Evolutionary conservation across 2,113 vertebrate genomes (phyloP).

Genomic region (Oryzias javanicus): DNA sequence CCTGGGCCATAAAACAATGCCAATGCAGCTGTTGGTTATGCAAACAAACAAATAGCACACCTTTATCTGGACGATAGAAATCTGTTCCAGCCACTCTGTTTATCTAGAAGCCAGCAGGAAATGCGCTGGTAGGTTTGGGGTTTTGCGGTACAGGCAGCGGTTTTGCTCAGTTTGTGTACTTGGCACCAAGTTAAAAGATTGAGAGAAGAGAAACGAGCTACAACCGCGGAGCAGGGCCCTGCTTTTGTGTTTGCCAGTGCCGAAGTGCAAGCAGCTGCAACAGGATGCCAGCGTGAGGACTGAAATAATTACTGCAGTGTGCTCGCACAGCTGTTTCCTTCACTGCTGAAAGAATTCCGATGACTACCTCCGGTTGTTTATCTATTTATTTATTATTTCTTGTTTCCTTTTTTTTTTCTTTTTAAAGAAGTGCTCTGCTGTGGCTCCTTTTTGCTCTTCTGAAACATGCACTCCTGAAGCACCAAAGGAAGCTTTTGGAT

Average conservation of each 20-base stretch:
- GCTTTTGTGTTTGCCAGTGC: conserved; percentile 50
- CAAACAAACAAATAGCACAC: conserved; percentile 25
- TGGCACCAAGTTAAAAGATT: conserved; percentile 49
- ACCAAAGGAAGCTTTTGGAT: no score
- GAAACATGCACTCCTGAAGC: no score
- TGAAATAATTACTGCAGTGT: conserved; percentile 64
- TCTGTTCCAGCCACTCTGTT: conserved; percentile 32
- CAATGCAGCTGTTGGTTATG: conserved; percentile 24
- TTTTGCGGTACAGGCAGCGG: conserved; percentile 31
- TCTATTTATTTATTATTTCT: conserved; percentile 1
- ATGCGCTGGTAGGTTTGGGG: conserved; percentile 44
- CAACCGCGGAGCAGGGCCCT: conserved; percentile 10
- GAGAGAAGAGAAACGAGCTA: conserved; percentile 40
- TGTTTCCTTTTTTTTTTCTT: conserved; percentile 4
- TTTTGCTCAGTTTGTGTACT: conserved; percentile 49
- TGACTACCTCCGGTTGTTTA: conserved; percentile 7
- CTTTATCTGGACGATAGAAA: conserved; percentile 36
- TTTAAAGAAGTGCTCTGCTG: no score
- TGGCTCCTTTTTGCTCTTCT: no score
- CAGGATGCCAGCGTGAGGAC: conserved; percentile 53
- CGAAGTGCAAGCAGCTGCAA: conserved; percentile 69
- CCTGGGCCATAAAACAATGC: conserved; percentile 19
- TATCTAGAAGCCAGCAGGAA: conserved; percentile 40
- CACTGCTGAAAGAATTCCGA: conserved; percentile 51
- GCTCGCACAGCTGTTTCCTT: conserved; percentile 62